Evolutionary conservation across 2,888 invertebrate genomes (phyloP), one percentile per base, ranked within the genome.

Genomic region (Latrodectus hesperus): DNA sequence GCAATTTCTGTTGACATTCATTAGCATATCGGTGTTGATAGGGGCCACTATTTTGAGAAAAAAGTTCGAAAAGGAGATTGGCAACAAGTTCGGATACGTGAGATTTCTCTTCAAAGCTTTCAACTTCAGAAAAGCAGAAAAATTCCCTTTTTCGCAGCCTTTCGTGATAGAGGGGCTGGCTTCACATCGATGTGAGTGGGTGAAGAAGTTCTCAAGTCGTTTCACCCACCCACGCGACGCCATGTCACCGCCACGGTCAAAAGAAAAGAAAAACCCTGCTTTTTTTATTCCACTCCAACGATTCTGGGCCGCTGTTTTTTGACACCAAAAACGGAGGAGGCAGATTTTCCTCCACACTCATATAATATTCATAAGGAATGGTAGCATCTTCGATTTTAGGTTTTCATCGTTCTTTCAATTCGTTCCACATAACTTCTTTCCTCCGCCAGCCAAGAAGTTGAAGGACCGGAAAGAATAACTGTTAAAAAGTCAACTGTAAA

Each of bases 141-240:
- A 38, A 38, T 38, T 38, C 38, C 38, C 38, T 38, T 38, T 38
- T 38, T 38, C 38, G 38, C 38, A 38, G 38, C 38, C 6, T 38
- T 38, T 38, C 38, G 38, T 38, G 38, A 38, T 38, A 11, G 60
- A 60, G 12, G 60, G 60, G n/a, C 6, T 60, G 60, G 10, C 10
- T 60, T n/a, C 60, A n/a, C 60, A n/a, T 60, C 60, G 60, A 38
- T 38, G 38, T 60, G 60, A 9, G 67, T 68, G 67, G 67, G 67
- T 68, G 67, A 68, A 17, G 22, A 22, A 17, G 12, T 68, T 65
- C 38, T 11, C 17, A 60, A 64, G 71, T 80, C 80, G 71, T 80
- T 80, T 80, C 80, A 80, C 72, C 72, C 72, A 72, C 80, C 80
- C 72, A 72, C 80, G 72, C 72, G 71, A 26, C 64, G 80, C 6